phyloP scores from a whole-genome alignment of 1,140 invertebrate genomes.

The Andricus grossulariae region DNA sequence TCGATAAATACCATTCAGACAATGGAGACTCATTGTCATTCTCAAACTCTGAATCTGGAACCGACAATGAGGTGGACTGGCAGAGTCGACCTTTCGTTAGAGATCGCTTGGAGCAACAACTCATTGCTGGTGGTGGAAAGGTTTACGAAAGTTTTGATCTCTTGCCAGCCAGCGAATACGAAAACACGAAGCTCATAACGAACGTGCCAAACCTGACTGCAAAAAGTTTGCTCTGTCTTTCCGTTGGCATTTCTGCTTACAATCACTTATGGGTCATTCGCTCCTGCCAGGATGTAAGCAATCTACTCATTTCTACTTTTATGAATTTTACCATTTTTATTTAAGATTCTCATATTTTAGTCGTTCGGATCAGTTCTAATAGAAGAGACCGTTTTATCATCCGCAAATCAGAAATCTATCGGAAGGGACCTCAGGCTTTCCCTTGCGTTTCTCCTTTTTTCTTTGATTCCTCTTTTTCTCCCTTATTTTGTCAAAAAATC shows the following conservation, averaged over 20 bases:
- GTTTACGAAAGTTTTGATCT: constrained; percentile 78
- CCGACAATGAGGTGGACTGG: constrained; percentile 75
- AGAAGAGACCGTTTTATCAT: too few relatives aligned
- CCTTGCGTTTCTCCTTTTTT: too few relatives aligned
- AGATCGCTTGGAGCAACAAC: constrained; percentile 76
- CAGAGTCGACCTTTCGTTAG: constrained; percentile 76
- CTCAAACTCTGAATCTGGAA: constrained; percentile 59
- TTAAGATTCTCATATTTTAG: too few relatives aligned
- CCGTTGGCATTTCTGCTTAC: constrained; percentile 73
- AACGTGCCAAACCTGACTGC: constrained; percentile 79
- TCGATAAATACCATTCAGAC: constrained; percentile 58
- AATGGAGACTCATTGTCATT: constrained; percentile 39
- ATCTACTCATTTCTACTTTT: constrained; percentile 39
- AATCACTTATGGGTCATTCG: constrained; percentile 79
- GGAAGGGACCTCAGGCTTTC: too few relatives aligned
- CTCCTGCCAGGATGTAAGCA: constrained; percentile 71
- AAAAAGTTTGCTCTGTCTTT: constrained; percentile 78
- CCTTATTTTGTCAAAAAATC: too few relatives aligned
- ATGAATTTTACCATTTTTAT: not conserved
- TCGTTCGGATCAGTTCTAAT: too few relatives aligned
- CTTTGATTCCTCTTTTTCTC: too few relatives aligned
- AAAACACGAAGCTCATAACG: constrained; percentile 76
- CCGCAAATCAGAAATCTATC: too few relatives aligned
- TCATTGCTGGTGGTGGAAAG: constrained; percentile 76
- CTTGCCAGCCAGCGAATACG: constrained; percentile 76